A percentile compares a stretch with the other conserved stretches of the same genome.
phyloP scores from a whole-genome alignment of 2,797 vertebrate genomes.

The Prunella strophiata region DNA sequence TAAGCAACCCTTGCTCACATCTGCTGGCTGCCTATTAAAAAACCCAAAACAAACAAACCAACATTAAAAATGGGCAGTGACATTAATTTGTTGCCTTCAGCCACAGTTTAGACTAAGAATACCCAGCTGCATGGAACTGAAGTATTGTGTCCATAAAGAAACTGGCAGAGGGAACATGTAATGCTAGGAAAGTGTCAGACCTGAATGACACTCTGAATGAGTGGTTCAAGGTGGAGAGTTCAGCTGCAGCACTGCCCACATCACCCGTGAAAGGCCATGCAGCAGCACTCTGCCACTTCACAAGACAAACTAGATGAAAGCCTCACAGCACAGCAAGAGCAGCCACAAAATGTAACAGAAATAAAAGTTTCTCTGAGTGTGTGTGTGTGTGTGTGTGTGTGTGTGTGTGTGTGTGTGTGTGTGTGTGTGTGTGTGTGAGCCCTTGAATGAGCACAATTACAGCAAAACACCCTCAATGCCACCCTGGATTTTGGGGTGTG shows the following conservation, averaged over 20 bases:
- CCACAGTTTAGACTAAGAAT: neutral
- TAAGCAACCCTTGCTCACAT: slow-evolving; percentile 45
- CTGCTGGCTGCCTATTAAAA: slow-evolving; percentile 22
- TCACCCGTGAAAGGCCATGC: neutral
- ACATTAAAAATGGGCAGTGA: neutral
- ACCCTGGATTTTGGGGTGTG: neutral
- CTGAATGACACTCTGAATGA: neutral
- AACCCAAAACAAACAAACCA: neutral
- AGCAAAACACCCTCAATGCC: neutral
- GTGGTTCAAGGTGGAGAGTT: neutral
- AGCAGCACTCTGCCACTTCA: neutral
- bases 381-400: neutral
- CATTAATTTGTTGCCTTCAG: slow-evolving; percentile 14
- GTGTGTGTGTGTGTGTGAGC: neutral
- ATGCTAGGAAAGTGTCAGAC: neutral
- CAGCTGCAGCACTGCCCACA: neutral
- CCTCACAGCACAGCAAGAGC: neutral
- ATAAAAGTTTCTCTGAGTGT: neutral
- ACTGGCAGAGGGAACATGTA: neutral
- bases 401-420: neutral
- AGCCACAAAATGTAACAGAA: neutral
- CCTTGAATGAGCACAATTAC: neutral
- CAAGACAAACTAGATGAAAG: neutral
- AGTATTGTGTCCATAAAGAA: neutral
- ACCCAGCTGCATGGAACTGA: neutral